Percentiles rank a stretch among this genome's conserved stretches.
Conservation (phyloP, 1,140 invertebrate genomes). For the Drosophila lacteicornis region DNA sequence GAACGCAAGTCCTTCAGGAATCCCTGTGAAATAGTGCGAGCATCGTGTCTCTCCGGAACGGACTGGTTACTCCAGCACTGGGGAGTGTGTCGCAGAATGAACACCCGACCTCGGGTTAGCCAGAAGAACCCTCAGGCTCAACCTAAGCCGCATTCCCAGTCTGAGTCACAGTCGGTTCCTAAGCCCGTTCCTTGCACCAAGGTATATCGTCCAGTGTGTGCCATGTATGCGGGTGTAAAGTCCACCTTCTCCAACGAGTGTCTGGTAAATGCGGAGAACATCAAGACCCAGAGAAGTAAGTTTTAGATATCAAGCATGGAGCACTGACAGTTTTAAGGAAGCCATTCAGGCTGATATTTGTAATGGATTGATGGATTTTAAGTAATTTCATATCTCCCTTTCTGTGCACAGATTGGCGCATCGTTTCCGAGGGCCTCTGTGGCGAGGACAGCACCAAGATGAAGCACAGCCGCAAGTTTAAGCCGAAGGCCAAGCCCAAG, state of each 20-base stretch:
- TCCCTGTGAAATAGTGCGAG: slow-evolving; percentile 61
- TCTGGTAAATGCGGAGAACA: slow-evolving; percentile 75
- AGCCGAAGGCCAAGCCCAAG: slow-evolving; percentile 62
- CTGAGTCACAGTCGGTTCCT: neutral
- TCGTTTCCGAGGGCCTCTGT: slow-evolving; percentile 72
- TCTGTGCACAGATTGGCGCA: slow-evolving; percentile 68
- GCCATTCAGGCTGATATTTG: too few relatives aligned
- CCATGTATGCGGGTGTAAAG: slow-evolving; percentile 72
- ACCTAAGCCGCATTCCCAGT: slow-evolving; percentile 26
- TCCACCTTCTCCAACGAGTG: slow-evolving; percentile 80
- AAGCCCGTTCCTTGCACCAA: slow-evolving; percentile 72
- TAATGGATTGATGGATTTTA: too few relatives aligned
- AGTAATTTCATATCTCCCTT: neutral
- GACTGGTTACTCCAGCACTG: slow-evolving; percentile 58
- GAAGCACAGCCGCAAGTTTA: slow-evolving; percentile 67
- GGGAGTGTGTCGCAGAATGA: slow-evolving; percentile 50
- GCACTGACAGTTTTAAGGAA: too few relatives aligned
- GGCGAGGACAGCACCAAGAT: slow-evolving; percentile 78
- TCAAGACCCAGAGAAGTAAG: slow-evolving; percentile 64
- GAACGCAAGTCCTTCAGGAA: slow-evolving; percentile 58
- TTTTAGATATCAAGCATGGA: neutral
- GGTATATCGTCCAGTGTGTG: slow-evolving; percentile 75
- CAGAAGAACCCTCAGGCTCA: slow-evolving; percentile 12
- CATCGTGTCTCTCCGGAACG: slow-evolving; percentile 43
- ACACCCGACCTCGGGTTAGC: slow-evolving; percentile 4